phyloP scores from a whole-genome alignment of 2,113 vertebrate genomes.

The Malurus elegans region DNA sequence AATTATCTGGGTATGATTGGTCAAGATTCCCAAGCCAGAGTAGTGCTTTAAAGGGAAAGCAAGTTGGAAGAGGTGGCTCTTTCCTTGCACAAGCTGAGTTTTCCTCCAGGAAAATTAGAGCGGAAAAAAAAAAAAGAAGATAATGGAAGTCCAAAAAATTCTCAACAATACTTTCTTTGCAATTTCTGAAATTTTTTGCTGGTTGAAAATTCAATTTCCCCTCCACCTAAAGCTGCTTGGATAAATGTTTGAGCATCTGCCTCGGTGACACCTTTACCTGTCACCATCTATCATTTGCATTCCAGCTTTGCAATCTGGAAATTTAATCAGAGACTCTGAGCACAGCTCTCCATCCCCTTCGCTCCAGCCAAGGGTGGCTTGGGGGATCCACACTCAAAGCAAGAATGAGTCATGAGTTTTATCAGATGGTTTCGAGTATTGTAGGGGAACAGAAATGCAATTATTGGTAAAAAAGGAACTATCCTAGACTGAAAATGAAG shows the following conservation, averaged over 20 bases:
- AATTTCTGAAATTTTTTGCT: not conserved
- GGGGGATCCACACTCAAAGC: not conserved
- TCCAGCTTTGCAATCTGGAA: not conserved
- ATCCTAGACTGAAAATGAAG: not conserved
- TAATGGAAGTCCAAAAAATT: not conserved
- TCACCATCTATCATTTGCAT: not conserved
- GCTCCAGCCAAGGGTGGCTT: not conserved
- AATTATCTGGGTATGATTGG: not conserved
- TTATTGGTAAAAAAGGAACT: not conserved
- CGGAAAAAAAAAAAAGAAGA: accelerated
- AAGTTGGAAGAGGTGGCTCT: not conserved
- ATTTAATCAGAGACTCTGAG: not conserved
- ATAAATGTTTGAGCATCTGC: not conserved
- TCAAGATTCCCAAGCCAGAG: not conserved
- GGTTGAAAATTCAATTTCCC: not conserved
- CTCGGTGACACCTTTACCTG: not conserved
- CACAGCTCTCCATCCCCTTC: not conserved
- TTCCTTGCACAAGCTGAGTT: not conserved
- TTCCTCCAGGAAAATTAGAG: not conserved
- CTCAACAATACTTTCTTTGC: not conserved
- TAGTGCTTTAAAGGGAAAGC: not conserved
- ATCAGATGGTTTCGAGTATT: not conserved
- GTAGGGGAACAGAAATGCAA: not conserved
- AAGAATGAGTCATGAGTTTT: not conserved
- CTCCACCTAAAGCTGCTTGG: not conserved